Conservation (phyloP, 2,888 invertebrate species). For the Cheilosia scutellata region DNA sequence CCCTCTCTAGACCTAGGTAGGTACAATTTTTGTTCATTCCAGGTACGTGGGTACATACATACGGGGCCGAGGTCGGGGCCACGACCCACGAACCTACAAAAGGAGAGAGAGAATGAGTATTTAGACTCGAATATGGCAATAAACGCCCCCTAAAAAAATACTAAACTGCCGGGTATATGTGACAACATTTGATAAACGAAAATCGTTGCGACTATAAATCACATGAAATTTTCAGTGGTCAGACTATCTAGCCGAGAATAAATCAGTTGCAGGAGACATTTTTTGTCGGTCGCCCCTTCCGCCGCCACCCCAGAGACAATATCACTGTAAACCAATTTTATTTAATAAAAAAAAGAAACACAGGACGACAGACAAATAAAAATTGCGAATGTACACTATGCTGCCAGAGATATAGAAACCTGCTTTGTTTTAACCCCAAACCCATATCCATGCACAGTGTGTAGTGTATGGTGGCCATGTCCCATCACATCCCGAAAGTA, state of each 20-base stretch:
- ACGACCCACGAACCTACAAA: background rate
- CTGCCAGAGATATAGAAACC: constrained; percentile 25
- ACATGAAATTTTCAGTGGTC: constrained; percentile 82
- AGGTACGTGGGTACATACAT: too few relatives aligned
- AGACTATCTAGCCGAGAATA: constrained; percentile 69
- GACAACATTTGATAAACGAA: constrained; percentile 77
- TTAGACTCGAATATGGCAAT: constrained; percentile 53
- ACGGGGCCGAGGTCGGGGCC: too few relatives aligned
- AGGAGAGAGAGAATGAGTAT: constrained; percentile 13
- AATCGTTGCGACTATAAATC: constrained; percentile 82
- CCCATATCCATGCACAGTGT: background rate
- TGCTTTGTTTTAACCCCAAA: constrained; percentile 53
- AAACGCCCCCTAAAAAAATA: constrained; percentile 50
- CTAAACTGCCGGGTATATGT: constrained; percentile 59
- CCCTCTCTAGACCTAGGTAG: background rate
- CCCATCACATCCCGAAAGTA: background rate
- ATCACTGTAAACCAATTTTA: constrained; percentile 68
- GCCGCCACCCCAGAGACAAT: constrained; percentile 28
- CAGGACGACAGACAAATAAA: constrained; percentile 46
- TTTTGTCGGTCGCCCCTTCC: constrained; percentile 13
- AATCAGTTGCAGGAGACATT: constrained; percentile 60
- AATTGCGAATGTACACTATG: constrained; percentile 42
- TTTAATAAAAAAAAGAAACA: constrained; percentile 54
- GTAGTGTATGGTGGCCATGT: background rate
- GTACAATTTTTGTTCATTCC: background rate